Conservation (phyloP, 2,888 invertebrate species). For the Syritta pipiens region DNA sequence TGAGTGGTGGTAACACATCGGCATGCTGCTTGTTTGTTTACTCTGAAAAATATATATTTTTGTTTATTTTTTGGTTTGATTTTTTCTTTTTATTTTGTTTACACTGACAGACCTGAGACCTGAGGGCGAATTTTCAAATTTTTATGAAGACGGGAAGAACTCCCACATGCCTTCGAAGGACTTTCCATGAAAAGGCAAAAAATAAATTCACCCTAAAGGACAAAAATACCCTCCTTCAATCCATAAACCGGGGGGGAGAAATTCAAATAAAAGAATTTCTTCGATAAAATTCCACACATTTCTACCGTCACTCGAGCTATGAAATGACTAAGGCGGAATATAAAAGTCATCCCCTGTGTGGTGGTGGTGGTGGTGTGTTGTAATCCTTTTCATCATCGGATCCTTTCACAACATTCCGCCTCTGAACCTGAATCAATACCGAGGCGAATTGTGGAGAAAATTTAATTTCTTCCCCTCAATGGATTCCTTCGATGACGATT, state of each 20-base stretch:
- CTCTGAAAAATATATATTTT: slow-evolving; percentile 28
- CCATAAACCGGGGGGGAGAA: neutral
- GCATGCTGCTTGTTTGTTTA: slow-evolving; percentile 11
- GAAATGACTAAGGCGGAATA: neutral
- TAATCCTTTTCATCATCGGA: slow-evolving; percentile 4
- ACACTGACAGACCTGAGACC: too few species aligned
- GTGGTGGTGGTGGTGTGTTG: too few species aligned
- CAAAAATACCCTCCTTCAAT: too few species aligned
- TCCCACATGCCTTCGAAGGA: too few species aligned
- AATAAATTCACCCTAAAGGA: neutral
- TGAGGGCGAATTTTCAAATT: too few species aligned
- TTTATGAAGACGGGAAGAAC: too few species aligned
- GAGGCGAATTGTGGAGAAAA: neutral
- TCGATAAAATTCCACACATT: slow-evolving; percentile 9
- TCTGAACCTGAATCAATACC: neutral
- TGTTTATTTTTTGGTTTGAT: neutral
- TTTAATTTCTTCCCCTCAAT: slow-evolving; percentile 17
- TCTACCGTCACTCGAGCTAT: neutral
- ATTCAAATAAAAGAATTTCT: slow-evolving; percentile 33
- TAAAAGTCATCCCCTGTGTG: too few species aligned
- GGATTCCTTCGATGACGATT: too few species aligned
- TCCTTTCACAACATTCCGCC: neutral
- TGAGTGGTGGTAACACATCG: slow-evolving; percentile 69
- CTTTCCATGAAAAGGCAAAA: neutral
- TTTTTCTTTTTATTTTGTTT: neutral